A percentile compares a stretch with the other conserved stretches of the same genome.
These are phyloP conservation scores for Bombyx mori DNA, from an alignment of 1,140 invertebrate genomes.

Conservation along the genomic window DNA sequence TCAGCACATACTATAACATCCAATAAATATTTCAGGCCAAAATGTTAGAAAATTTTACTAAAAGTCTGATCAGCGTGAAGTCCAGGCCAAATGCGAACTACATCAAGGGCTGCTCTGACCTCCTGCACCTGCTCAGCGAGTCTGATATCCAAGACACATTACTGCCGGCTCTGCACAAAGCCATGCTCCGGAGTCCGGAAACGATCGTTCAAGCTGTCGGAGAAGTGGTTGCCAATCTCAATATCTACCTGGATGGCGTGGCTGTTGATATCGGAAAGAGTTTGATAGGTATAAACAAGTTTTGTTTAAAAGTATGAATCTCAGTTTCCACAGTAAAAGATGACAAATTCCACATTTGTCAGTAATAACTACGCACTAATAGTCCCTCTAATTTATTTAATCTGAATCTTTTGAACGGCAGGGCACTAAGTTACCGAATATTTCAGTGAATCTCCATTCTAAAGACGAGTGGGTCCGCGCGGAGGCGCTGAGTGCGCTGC, in stretches of 20 bases:
- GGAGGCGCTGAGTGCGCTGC: constrained; percentile 80
- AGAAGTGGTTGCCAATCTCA: constrained; percentile 79
- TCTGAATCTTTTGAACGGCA: background rate
- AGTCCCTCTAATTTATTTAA: background rate
- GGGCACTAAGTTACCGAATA: background rate
- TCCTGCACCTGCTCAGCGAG: constrained; percentile 77
- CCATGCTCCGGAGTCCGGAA: constrained; percentile 95
- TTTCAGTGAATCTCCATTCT: constrained; percentile 81
- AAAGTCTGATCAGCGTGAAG: constrained; percentile 86
- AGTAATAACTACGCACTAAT: too few relatives aligned
- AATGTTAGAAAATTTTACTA: constrained; percentile 83
- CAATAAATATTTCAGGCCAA: constrained; percentile 55
- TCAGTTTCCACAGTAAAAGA: too few relatives aligned
- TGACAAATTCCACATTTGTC: too few relatives aligned
- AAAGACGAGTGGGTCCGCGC: constrained; percentile 84
- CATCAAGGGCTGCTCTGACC: constrained; percentile 75
- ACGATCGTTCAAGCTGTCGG: constrained; percentile 87
- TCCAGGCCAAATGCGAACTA: constrained; percentile 79
- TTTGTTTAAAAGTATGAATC: too few relatives aligned
- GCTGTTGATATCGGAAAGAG: constrained; percentile 86
- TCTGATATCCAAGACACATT: constrained; percentile 84
- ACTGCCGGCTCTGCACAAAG: constrained; percentile 89
- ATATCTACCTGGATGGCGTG: constrained; percentile 85
- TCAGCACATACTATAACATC: too few relatives aligned
- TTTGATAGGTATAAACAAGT: constrained; percentile 74